A percentile compares a stretch with the other conserved stretches of the same genome.
phyloP scores from a whole-genome alignment of 2,888 invertebrate genomes.

The Diploptera punctata region DNA sequence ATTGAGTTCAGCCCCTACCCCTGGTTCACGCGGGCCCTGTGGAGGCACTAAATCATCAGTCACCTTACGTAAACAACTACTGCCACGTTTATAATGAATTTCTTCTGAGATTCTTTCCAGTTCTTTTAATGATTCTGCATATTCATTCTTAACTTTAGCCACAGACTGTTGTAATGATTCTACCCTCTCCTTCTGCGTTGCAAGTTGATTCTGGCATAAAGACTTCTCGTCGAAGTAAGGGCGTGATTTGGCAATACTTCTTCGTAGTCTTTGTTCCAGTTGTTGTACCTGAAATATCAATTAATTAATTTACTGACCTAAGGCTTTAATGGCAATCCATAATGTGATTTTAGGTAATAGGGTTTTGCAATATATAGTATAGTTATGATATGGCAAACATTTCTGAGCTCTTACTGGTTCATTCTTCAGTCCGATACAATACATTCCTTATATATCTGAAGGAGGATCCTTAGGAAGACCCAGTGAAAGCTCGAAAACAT shows the following conservation, averaged over 20 bases:
- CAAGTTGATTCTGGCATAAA: conserved; percentile 83
- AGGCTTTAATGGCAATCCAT: no score
- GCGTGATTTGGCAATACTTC: conserved; percentile 84
- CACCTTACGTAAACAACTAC: conserved; percentile 14
- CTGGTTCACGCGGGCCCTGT: conserved; percentile 65
- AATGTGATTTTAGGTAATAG: no score
- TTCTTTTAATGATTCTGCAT: conserved; percentile 81
- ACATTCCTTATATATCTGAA: no score
- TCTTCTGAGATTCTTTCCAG: conserved; percentile 93
- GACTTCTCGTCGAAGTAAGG: conserved; percentile 92
- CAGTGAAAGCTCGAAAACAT: no score
- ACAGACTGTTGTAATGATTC: conserved; percentile 82
- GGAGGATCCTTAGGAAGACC: no score
- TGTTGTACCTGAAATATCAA: conserved; percentile 66
- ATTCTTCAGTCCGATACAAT: no score
- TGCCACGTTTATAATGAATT: conserved; percentile 75
- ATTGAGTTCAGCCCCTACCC: conserved; percentile 75
- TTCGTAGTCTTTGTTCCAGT: conserved; percentile 81
- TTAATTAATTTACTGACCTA: no score
- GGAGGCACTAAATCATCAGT: conserved; percentile 13
- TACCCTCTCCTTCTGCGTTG: conserved; percentile 84
- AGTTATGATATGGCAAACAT: no score
- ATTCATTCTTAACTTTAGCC: conserved; percentile 77
- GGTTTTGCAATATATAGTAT: no score
- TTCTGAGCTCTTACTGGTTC: no score